Evolutionary conservation across 2,113 vertebrate species (phyloP).

Genomic region (Ammodytes dubius): DNA sequence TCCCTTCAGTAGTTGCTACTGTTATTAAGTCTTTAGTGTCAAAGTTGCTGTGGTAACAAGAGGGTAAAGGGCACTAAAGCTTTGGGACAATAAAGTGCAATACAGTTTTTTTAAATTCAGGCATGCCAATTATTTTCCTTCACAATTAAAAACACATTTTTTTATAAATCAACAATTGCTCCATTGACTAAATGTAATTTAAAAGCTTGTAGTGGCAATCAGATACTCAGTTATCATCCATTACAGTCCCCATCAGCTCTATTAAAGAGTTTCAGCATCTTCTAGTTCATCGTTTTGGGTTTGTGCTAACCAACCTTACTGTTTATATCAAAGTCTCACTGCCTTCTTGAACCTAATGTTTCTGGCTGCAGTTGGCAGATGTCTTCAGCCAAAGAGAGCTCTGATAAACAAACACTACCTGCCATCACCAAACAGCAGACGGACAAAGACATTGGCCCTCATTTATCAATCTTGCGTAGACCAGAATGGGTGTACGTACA

Average conservation of each 20-base stretch:
- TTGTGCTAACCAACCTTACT: background rate
- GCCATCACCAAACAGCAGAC: background rate
- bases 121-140: background rate
- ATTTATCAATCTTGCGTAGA: too few species aligned
- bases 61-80: background rate
- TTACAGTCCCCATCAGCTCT: too few species aligned
- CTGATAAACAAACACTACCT: background rate
- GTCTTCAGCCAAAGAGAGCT: background rate
- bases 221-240: background rate
- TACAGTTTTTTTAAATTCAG: background rate
- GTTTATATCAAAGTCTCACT: background rate
- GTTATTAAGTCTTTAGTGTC: constrained; percentile 3
- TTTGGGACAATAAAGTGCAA: too few species aligned
- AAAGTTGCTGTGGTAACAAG: background rate
- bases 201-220: background rate
- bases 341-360: background rate
- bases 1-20: constrained; percentile 18
- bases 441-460: background rate
- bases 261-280: background rate
- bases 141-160: background rate
- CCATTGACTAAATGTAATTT: background rate
- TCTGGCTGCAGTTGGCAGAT: background rate
- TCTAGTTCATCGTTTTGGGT: background rate
- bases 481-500: too few species aligned
- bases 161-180: background rate